Evolutionary conservation across 2,888 invertebrate genomes (phyloP).

Genomic region (Nudaria mundana): DNA sequence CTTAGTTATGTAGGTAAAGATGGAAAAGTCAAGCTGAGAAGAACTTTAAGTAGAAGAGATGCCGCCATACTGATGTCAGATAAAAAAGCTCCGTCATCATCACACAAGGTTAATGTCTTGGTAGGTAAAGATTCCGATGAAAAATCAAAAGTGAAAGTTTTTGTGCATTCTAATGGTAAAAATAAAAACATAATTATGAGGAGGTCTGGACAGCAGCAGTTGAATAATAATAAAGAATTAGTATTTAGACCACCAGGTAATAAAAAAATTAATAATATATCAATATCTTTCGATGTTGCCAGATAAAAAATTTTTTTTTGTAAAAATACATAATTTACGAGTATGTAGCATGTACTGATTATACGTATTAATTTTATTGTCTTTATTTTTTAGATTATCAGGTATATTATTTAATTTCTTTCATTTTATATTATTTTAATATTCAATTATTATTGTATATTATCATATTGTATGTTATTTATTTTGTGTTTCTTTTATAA

Average conservation of each 20-base stretch:
- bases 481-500: too few relatives aligned
- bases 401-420: too few relatives aligned
- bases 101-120: slow-evolving; percentile 25
- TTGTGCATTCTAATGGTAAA: slow-evolving; percentile 13
- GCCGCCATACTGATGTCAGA: background rate
- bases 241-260: slow-evolving; percentile 49
- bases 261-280: slow-evolving; percentile 55
- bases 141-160: slow-evolving; percentile 26
- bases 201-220: slow-evolving; percentile 16
- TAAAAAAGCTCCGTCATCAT: background rate
- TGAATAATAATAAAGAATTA: slow-evolving; percentile 47
- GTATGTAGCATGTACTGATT: too few relatives aligned
- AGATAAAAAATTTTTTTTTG: slow-evolving; percentile 17
- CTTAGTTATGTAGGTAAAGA: slow-evolving; percentile 34
- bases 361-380: too few relatives aligned
- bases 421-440: too few relatives aligned
- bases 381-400: too few relatives aligned
- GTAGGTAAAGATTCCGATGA: slow-evolving; percentile 27
- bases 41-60: slow-evolving; percentile 32
- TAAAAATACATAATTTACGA: too few relatives aligned
- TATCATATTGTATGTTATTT: too few relatives aligned
- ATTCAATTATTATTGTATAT: too few relatives aligned
- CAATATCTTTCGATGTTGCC: slow-evolving; percentile 51
- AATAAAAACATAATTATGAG: background rate
- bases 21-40: slow-evolving; percentile 48